Base-by-base conservation (phyloP, 2,888 invertebrate species). In the Anagyrus pseudococci region DNA sequence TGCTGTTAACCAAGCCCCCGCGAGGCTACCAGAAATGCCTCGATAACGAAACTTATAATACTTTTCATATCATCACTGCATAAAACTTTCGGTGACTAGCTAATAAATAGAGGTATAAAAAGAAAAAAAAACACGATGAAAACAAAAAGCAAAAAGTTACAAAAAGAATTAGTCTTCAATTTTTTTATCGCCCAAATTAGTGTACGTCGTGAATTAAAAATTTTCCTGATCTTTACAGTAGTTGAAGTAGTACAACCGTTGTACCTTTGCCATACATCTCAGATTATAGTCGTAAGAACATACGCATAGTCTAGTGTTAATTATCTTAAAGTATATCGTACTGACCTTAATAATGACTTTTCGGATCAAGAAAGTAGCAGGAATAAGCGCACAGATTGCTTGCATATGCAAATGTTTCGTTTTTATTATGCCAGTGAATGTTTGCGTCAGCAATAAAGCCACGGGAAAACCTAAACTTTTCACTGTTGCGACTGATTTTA, bases 11-110 rank as follows among this genome's bases (percentile, higher is more conserved):
- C 66, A 62, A 62, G 68, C 68, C 71, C n/a, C 69, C 33, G 66
- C 66, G 69, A 66, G 70, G 68, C 67, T 69, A 68, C 62, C 58
- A 68, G 66, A 62, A 61, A 49, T 67, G 68, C 67, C 68, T 69
- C 65, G 56, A 65, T 52, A 52, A 66, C 62, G 67, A 68, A 69
- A 68, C 62, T 68, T 17, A 69, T 56, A 60, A 66, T 60, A 66
- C 67, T 67, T n/a, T 69, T 69, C 61, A 66, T 66, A 67, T 58
- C 68, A 68, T 62, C 62, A 62, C 68, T 68, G 57, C 57, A 8
- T 44, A 57, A 19, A 25, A 55, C 13, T 57, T 58, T 33, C 41
- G 47, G n/a, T 58, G 48, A 58, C 46, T 58, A 47, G 56, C 46
- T 58, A 47, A 60, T 59, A 59, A 61, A 49, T 64, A 68, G 44